Evolutionary conservation across 2,888 invertebrate genomes (phyloP), one percentile per base, ranked within the genome.

Genomic region (Acrobasis consociella): DNA sequence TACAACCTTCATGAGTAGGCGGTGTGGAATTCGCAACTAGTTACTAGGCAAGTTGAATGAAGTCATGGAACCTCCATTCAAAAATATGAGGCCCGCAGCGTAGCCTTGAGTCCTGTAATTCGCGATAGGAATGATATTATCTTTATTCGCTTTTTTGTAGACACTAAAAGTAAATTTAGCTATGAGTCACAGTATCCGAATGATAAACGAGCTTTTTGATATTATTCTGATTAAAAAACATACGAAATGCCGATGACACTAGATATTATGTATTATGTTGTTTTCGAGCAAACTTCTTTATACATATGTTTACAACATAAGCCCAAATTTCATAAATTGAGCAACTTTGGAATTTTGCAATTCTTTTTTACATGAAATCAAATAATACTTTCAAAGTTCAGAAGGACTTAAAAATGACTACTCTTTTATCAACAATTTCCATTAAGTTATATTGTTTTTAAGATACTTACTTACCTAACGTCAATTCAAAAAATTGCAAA

Each of bases 21-120:
- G 67, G 52, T 49, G 59, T 55, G 64, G 65, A 52, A 65, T 62
- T 53, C 38, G 16, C 56, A 53, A 49, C 49, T 56, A 56, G 64
- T 53, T 52, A 42, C 49, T 55, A 58, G 53, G 63, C 69, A 65
- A 64, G 59, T 65, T 74, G 72, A 76, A 80, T 81, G 75, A 74
- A 80, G 67, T 72, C 71, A 72, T 74, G 67, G 63, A 59, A 64
- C 64, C 65, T 70, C 70, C 69, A 69, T 69, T 67, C 68, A 68
- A 68, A 69, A 63, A 60, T 55, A 46, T 53, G 61, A 61, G 61
- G 31, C 49, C 46, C 16, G 49, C 60, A 62, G 56, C 56, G 56
- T 42, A 56, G 37, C 60, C 51, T 64, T 64, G 58, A 58, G 49
- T 55, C 62, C 56, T 42, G 56, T 56, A 46, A 46, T 56, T 22